Evolutionary conservation across 2,113 vertebrate species (phyloP), one percentile per base, ranked within the genome.

Genomic region (Neogale vison): DNA sequence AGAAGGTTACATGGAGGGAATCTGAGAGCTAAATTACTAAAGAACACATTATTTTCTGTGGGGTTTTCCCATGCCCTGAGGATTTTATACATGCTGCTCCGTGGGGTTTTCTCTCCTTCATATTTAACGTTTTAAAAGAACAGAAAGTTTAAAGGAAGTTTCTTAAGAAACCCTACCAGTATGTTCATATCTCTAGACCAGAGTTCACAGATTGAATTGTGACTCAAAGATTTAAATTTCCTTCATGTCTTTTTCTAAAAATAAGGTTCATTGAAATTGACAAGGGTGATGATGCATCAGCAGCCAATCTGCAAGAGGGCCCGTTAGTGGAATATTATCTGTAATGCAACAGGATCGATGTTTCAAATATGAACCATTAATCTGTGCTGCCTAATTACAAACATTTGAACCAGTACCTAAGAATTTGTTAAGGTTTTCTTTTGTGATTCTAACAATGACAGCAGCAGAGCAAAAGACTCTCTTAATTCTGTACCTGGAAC

Each of bases 161-260:
- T 95, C 72, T 55, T 85, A 82, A 84, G 76, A 92, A 82, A 67
- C 36, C 11, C 24, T 80, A 65, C 42, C 31, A 31, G n/a, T 71
- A n/a, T 67, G 20, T 71, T 23, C 29, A 2, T 79, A 63, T 74
- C 52, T 69, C 34, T 47, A 86, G 69, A 69, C 88, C 90, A 84
- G 34, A 84, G n/a, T 87, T 98, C 96, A 77, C 76, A 92, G 74
- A 85, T 91, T 91, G 12, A 42, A 88, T 52, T 92, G 34, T 29
- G 15, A 34, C 80, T 90, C 83, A 87, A 85, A 84, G 39, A 71
- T 92, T 96, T 92, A 93, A 63, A 59, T 82, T 45, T 67, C 23
- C 23, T 93, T 90, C 13, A 11, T 93, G n/a, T 81, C 59, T 82
- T 93, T 81, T 95, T 67, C 89, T 95, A 42, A 95, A 93, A 87